These are phyloP conservation scores for Pangasius larnaudii DNA, from an alignment of 2,797 vertebrate genomes.

Conservation along the genomic window DNA sequence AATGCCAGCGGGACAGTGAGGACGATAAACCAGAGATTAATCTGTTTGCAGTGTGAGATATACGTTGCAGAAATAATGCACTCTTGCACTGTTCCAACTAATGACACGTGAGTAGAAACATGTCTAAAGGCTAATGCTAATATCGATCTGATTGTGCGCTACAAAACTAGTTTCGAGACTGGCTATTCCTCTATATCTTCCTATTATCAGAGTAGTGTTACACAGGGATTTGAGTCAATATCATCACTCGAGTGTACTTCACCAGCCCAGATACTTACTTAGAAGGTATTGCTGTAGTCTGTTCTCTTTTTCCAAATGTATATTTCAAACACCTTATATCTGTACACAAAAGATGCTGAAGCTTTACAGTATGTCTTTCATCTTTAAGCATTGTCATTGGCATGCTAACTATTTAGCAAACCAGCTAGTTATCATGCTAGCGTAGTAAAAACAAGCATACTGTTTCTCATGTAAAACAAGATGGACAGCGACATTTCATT, in stretches of 20 bases:
- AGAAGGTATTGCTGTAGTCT: neutral
- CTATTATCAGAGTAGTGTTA: neutral
- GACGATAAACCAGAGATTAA: conserved; percentile 6
- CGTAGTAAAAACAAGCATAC: neutral
- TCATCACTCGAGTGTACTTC: neutral
- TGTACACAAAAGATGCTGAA: neutral
- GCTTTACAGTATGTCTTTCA: neutral
- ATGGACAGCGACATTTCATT: neutral
- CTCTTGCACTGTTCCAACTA: neutral
- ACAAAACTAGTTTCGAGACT: neutral
- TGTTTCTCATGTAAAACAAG: neutral
- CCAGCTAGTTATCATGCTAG: neutral
- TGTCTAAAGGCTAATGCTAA: neutral
- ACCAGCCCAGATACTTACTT: neutral
- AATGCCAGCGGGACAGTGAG: neutral
- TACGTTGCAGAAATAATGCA: neutral
- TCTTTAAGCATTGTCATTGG: neutral
- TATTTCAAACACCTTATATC: neutral
- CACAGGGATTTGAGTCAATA: neutral
- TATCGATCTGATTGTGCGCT: neutral
- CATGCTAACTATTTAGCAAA: neutral
- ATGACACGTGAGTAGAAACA: neutral
- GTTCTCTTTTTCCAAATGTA: no score
- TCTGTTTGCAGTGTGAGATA: conserved; percentile 18
- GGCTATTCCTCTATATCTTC: neutral